These are phyloP conservation scores for Merluccius polli DNA, from an alignment of 2,797 vertebrate genomes.

Conservation along the genomic window DNA sequence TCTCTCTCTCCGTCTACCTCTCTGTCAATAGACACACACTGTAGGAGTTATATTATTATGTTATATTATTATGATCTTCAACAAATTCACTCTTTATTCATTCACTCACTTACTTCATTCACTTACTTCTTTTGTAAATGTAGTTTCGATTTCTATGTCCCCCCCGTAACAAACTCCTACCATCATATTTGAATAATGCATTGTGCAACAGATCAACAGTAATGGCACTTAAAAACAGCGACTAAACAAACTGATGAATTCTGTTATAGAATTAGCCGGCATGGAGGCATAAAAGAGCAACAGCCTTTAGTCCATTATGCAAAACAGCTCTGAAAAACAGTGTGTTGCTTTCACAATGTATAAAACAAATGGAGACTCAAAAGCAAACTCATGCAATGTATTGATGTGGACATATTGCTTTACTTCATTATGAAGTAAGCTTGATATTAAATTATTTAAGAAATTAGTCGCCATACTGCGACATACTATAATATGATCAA, in stretches of 20 bases:
- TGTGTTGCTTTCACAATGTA: neutral
- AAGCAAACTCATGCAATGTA: neutral
- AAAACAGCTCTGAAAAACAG: neutral
- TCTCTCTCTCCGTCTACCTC: neutral
- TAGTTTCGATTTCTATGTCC: neutral
- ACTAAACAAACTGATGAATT: neutral
- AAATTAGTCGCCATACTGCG: neutral
- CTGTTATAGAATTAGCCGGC: conserved; percentile 2
- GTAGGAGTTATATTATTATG: neutral
- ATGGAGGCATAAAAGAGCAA: neutral
- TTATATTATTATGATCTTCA: neutral
- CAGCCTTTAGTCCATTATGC: neutral
- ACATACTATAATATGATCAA: neutral
- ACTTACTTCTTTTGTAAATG: neutral
- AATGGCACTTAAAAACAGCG: neutral
- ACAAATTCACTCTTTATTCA: too few relatives aligned
- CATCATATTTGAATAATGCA: neutral
- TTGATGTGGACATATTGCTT: neutral
- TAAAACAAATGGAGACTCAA: neutral
- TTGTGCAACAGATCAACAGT: neutral
- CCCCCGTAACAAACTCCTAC: neutral
- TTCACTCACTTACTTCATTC: neutral
- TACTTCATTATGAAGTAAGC: neutral
- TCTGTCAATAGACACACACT: neutral
- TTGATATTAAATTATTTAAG: neutral